Conservation (phyloP, 1,140 invertebrate species). For the Drosophila parvula region DNA sequence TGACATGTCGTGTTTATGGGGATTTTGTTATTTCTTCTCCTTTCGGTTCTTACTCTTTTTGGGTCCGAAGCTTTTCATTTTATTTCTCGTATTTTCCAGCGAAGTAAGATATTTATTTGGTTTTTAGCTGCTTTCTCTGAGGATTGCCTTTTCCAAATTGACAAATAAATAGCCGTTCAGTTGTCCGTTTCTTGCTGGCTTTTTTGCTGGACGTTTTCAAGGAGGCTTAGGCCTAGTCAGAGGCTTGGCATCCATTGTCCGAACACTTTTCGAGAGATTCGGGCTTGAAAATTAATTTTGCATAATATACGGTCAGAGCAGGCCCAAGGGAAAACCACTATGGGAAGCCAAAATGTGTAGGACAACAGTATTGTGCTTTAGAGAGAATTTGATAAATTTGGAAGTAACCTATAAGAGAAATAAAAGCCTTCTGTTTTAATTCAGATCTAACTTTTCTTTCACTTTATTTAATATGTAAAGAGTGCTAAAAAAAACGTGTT, state of each 20-base stretch:
- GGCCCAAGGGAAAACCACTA: not conserved
- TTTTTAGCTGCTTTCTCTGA: slow-evolving; percentile 56
- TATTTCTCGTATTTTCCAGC: slow-evolving; percentile 59
- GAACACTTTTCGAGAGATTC: slow-evolving; percentile 38
- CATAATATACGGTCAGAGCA: slow-evolving; percentile 28
- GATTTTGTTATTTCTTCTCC: slow-evolving; percentile 65
- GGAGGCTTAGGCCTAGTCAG: slow-evolving; percentile 54
- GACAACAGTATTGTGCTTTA: not conserved
- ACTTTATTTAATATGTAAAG: too few species aligned
- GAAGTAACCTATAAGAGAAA: too few species aligned
- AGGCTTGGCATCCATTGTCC: slow-evolving; percentile 41
- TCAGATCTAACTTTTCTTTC: too few species aligned
- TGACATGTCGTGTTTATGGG: slow-evolving; percentile 80
- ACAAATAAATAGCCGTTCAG: slow-evolving; percentile 70
- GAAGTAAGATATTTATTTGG: slow-evolving; percentile 79
- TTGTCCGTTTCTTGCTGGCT: not conserved
- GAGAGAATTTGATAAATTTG: too few species aligned
- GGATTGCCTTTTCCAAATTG: slow-evolving; percentile 67
- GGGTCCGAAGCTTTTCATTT: slow-evolving; percentile 65
- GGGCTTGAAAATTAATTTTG: slow-evolving; percentile 66
- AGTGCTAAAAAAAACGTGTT: too few species aligned
- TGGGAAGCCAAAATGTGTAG: slow-evolving; percentile 9
- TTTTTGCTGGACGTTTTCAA: slow-evolving; percentile 27
- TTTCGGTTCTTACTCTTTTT: slow-evolving; percentile 20
- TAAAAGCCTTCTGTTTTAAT: too few species aligned